Percentiles rank a stretch among this genome's conserved stretches.
Conservation (phyloP, 2,797 vertebrate genomes). For the Acanthurus lineatus region DNA sequence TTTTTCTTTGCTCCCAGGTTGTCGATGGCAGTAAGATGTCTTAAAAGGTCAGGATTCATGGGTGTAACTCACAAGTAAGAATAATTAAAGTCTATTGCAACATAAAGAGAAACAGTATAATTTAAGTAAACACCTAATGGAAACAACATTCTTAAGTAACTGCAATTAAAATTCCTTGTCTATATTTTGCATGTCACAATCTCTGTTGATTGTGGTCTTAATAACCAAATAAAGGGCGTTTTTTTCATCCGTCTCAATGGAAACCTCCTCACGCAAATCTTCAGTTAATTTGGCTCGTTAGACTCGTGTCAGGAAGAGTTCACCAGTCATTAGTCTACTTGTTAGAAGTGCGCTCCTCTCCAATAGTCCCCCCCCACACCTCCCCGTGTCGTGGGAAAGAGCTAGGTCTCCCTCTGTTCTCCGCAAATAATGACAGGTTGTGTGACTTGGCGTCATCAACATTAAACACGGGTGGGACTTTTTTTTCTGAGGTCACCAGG, state of each 20-base stretch:
- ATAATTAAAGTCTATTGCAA: neutral
- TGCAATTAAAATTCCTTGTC: neutral
- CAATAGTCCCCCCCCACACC: slow-evolving; percentile 24
- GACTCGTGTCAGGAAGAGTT: slow-evolving; percentile 48
- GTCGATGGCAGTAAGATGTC: neutral
- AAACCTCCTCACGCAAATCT: slow-evolving; percentile 52
- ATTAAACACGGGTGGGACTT: slow-evolving; percentile 48
- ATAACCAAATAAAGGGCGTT: neutral
- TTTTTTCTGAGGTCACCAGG: slow-evolving; percentile 24
- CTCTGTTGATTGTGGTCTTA: slow-evolving; percentile 15
- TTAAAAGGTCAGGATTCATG: neutral
- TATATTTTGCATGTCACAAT: neutral
- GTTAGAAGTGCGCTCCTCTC: slow-evolving; percentile 53
- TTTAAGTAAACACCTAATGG: neutral
- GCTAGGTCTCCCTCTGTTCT: slow-evolving; percentile 42
- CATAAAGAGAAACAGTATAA: neutral
- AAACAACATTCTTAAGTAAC: neutral
- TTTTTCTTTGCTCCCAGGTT: neutral
- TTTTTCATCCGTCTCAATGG: slow-evolving; percentile 34
- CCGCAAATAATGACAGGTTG: slow-evolving; percentile 66
- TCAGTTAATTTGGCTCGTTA: slow-evolving; percentile 51
- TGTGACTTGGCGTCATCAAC: slow-evolving; percentile 53
- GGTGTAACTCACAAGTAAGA: neutral
- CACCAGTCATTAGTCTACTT: slow-evolving; percentile 62
- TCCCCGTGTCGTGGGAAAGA: slow-evolving; percentile 34